These are phyloP conservation scores for Salpingus planirostris DNA, from an alignment of 2,888 invertebrate species.

Conservation along the genomic window DNA sequence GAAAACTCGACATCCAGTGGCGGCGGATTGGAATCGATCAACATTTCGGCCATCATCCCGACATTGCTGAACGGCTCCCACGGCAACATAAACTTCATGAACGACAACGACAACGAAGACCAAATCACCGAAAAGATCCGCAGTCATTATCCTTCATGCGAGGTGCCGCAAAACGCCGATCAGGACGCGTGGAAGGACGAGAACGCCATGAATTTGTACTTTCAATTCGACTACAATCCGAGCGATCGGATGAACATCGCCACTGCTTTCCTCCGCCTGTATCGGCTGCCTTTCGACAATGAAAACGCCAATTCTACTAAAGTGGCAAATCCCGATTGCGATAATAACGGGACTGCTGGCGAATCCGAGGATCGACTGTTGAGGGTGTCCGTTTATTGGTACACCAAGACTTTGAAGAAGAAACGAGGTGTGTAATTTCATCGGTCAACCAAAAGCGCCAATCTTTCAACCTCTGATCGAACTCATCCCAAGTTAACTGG, in stretches of 20 bases:
- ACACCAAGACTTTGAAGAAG: constrained; percentile 47
- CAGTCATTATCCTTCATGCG: constrained; percentile 38
- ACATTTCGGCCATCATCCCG: background rate
- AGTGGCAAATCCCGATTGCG: constrained; percentile 26
- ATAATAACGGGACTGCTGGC: too few species aligned
- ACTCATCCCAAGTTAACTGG: background rate
- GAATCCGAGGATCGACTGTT: constrained; percentile 50
- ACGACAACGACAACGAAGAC: constrained; percentile 24
- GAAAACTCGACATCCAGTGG: constrained; percentile 1
- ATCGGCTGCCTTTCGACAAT: constrained; percentile 43
- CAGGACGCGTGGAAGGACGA: constrained; percentile 47
- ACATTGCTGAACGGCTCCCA: constrained; percentile 20
- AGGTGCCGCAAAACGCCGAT: constrained; percentile 46
- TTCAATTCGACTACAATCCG: constrained; percentile 43
- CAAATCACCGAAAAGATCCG: constrained; percentile 33
- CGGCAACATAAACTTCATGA: constrained; percentile 21
- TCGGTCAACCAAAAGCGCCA: constrained; percentile 14
- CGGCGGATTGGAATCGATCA: too few species aligned
- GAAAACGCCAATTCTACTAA: constrained; percentile 22
- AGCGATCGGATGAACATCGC: constrained; percentile 44
- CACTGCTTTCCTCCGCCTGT: constrained; percentile 46
- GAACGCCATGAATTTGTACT: constrained; percentile 48
- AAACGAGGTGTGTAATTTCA: constrained; percentile 50
- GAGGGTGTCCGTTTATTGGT: constrained; percentile 51
- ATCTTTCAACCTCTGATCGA: background rate